phyloP scores from a whole-genome alignment of 2,797 vertebrate genomes.

The Sandelia bainsii region DNA sequence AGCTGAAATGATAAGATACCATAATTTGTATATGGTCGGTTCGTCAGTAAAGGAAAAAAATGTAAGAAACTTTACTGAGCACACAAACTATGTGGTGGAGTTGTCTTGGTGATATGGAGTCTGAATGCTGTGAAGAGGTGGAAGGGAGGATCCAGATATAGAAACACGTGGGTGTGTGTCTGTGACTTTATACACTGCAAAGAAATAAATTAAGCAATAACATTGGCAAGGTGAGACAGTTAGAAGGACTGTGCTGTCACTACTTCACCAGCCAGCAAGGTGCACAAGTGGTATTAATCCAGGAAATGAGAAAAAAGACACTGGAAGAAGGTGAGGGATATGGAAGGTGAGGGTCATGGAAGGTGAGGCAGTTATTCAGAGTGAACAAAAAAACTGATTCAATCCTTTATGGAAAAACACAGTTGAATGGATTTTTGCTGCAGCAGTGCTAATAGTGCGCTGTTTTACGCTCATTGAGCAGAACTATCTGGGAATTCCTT shows the following conservation, averaged over 20 bases:
- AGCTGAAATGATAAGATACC: conserved; percentile 3
- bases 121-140: conserved; percentile 49
- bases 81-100: conserved; percentile 34
- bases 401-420: conserved; percentile 29
- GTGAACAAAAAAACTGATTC: conserved; percentile 50
- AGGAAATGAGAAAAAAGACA: neutral
- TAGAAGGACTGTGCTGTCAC: conserved; percentile 5
- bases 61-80: conserved; percentile 52
- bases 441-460: conserved; percentile 32
- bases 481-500: neutral
- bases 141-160: conserved; percentile 68
- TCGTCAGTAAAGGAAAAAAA: conserved; percentile 1
- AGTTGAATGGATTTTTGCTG: conserved; percentile 37
- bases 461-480: conserved; percentile 30
- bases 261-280: neutral
- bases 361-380: conserved; percentile 46
- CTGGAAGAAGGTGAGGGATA: neutral
- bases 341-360: conserved; percentile 16
- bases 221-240: conserved; percentile 38
- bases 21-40: conserved; percentile 8
- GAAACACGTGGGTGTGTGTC: conserved; percentile 67
- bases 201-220: conserved; percentile 62
- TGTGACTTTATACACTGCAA: conserved; percentile 59
- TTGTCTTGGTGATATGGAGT: conserved; percentile 72
- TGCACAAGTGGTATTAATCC: neutral